Base-by-base conservation (phyloP, 2,797 vertebrate species). In the Hoplostethus mediterraneus region DNA sequence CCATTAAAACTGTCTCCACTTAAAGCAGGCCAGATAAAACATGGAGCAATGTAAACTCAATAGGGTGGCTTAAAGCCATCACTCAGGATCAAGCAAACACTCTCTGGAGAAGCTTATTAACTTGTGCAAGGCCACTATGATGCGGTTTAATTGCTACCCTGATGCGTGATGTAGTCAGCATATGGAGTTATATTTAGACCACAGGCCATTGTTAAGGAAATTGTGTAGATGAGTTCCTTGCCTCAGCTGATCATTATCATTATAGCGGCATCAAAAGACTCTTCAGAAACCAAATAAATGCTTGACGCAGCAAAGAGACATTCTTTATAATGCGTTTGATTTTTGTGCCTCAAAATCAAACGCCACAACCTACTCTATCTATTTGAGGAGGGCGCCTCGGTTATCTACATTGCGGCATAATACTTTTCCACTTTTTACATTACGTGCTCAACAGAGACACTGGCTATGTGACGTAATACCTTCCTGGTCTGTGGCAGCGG, bases 1-100 rank as follows among this genome's bases (percentile, higher is more conserved):
- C 67, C 71, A 67, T 75, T 85, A 76, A 73, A 79, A 72, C 53
- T 67, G 69, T 67, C 55, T 75, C 63, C 57, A 66, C 62, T 64
- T 30, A 42, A 56, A 77, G 57, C 21, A 38, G 44, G 78, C 68
- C 70, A 61, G 73, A 79, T 80, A 82, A 70, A 81, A 78, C 65
- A 69, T 7, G 14, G 44, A 48, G 45, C 10, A 67, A 81, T 81
- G 69, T 72, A 70, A 79, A 76, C 65, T 71, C 77, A 63, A 77
- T 49, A 62, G 62, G 53, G 44, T 25, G 59, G 31, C 71, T 71
- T 72, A 56, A 69, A 62, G 48, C 77, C 65, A 75, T 73, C 69
- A 52, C 6, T 80, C 63, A 54, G 72, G 63, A 82, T 85, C 66
- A 31, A 73, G 58, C 61, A 44, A 42, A 30, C n/a, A 1, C 57